Base-by-base conservation (phyloP, 1,140 invertebrate species). In the Lamellibrachia luymesi region DNA sequence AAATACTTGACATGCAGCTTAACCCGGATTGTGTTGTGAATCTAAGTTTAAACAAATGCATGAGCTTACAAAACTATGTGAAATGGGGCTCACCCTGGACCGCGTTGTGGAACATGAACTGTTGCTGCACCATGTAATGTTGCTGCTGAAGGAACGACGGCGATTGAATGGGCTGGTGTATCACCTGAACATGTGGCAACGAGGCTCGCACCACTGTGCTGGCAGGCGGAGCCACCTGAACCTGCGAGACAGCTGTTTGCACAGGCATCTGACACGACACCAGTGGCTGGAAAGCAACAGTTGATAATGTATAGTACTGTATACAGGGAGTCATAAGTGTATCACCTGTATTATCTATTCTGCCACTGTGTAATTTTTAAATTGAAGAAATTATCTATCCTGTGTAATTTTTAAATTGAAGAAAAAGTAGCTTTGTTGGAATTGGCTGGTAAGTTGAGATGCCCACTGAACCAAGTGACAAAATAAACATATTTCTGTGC, bases 211-310 rank as follows among this genome's bases (percentile, higher is more conserved):
- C 90, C 38, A 51, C 90, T 27, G 90, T 91, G 90, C 49, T 91
- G 90, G 90, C 50, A 91, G 90, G 50, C 10, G 90, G 90, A 91
- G 90, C 90, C 90, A 91, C 90, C 22, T 49, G 38, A 10, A 50
- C 50, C 90, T 50, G 90, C 27, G 90, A 25, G 17, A 38, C 90
- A 17, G 90, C 50, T 2, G 90, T 91, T n/a, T 91, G 90, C 90
- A 91, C 8, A 17, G 64, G 64, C 64, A 80, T 10, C 17, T 80
- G 64, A 22, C 64, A 80, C 6, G 64, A 80, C 17, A 80, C 64
- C 8, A 80, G 64, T 0, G 64, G 64, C 64, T 80, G 13, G 64
- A 80, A 80, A 80, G 64, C 13, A 6, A 80, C 64, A 80, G 64
- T 80, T 80, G 17, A 80, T 8, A 80, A 17, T 38, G 38, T 38